Evolutionary conservation across 2,113 vertebrate genomes (phyloP).

Genomic region (Proterorhinus semilunaris): DNA sequence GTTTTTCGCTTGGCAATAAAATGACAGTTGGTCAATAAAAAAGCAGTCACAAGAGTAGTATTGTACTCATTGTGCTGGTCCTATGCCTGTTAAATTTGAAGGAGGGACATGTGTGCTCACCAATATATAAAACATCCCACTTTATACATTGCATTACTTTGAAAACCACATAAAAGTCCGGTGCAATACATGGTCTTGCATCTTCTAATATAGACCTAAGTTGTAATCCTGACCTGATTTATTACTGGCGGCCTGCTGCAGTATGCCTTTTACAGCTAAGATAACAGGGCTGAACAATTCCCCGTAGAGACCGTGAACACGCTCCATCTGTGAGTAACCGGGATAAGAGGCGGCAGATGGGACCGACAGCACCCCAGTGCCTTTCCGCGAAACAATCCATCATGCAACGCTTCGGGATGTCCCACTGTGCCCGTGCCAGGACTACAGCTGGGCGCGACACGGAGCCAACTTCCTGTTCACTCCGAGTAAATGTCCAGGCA

Average conservation of each 20-base stretch:
- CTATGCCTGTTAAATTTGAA: too few species aligned
- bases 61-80: too few species aligned
- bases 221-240: conserved; percentile 23
- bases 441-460: conserved; percentile 32
- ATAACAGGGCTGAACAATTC: conserved; percentile 25
- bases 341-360: conserved; percentile 53
- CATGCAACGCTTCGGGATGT: conserved; percentile 27
- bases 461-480: conserved; percentile 19
- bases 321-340: conserved; percentile 42
- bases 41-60: too few species aligned
- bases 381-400: conserved; percentile 38
- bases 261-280: conserved; percentile 9
- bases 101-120: too few species aligned
- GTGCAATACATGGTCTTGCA: neutral
- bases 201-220: neutral
- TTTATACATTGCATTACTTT: neutral
- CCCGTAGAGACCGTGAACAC: conserved; percentile 26
- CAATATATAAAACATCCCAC: too few species aligned
- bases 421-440: conserved; percentile 21
- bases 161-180: neutral
- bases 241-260: conserved; percentile 25
- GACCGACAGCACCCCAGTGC: conserved; percentile 28
- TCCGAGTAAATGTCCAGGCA: neutral
- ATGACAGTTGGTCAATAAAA: too few species aligned
- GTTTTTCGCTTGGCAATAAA: too few species aligned